Conservation (phyloP, 2,888 invertebrate species). For the Limenitis camilla region DNA sequence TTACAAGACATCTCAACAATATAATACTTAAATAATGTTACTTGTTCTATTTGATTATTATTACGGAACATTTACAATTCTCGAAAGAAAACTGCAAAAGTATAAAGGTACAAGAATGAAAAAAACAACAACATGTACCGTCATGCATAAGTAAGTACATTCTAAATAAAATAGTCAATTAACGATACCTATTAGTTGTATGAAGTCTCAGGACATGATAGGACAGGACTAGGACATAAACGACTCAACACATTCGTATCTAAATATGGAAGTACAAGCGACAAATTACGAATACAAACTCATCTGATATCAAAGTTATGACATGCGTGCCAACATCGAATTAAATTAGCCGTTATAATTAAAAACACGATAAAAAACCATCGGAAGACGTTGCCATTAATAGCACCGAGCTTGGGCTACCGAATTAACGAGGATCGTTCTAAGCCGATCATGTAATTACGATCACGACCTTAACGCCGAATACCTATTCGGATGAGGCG, state of each 20-base stretch:
- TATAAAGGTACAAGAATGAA: too few species aligned
- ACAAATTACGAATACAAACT: conserved; percentile 19
- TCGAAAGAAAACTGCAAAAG: too few species aligned
- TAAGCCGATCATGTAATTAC: conserved; percentile 62
- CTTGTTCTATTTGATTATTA: too few species aligned
- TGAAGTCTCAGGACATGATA: neutral
- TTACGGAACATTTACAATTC: too few species aligned
- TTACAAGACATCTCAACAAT: too few species aligned
- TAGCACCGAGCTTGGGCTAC: conserved; percentile 62
- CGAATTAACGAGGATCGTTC: conserved; percentile 59
- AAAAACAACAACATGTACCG: neutral
- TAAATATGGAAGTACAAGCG: conserved; percentile 5
- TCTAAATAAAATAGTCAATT: neutral
- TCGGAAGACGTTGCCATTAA: conserved; percentile 58
- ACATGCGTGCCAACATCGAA: conserved; percentile 23
- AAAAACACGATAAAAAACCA: conserved; percentile 46
- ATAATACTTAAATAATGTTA: too few species aligned
- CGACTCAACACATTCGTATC: conserved; percentile 1
- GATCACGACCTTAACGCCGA: conserved; percentile 36
- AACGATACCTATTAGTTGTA: conserved; percentile 1
- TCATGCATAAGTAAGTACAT: neutral
- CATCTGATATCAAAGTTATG: conserved; percentile 25
- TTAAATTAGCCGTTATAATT: conserved; percentile 31
- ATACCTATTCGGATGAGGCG: conserved; percentile 51
- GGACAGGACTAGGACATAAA: neutral